phyloP scores from a whole-genome alignment of 2,888 invertebrate species.

The Baccha elongata region DNA sequence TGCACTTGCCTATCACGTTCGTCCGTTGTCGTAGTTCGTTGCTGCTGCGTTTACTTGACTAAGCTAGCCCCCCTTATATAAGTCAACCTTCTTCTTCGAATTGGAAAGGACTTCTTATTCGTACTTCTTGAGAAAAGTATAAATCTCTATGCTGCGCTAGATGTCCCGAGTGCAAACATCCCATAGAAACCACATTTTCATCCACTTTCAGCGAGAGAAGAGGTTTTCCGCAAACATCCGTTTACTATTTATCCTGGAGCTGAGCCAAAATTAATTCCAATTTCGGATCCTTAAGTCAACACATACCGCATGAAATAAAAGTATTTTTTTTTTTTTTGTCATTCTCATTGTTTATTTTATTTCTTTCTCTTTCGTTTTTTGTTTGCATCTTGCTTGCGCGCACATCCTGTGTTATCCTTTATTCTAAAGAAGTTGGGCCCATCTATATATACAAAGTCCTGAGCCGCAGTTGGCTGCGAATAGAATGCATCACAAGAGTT shows the following conservation, averaged over 20 bases:
- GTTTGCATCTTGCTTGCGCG: neutral
- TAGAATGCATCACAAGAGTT: constrained; percentile 67
- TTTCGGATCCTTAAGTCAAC: constrained; percentile 73
- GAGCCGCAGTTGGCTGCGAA: constrained; percentile 55
- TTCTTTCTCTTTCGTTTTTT: neutral
- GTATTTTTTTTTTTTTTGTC: neutral
- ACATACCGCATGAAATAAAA: constrained; percentile 72
- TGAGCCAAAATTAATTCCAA: constrained; percentile 74
- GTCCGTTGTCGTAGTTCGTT: constrained; percentile 11
- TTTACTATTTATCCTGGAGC: constrained; percentile 74
- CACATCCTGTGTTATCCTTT: neutral
- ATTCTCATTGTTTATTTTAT: constrained; percentile 12
- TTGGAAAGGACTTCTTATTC: constrained; percentile 6
- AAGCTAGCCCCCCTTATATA: constrained; percentile 22
- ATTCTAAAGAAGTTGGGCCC: neutral
- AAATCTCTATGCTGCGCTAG: constrained; percentile 55
- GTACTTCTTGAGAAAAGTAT: constrained; percentile 23
- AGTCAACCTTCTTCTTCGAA: constrained; percentile 9
- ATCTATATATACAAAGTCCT: constrained; percentile 26
- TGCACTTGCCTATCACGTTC: constrained; percentile 39
- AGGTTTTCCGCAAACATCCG: constrained; percentile 73
- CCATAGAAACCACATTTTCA: constrained; percentile 66
- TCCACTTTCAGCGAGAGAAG: constrained; percentile 64
- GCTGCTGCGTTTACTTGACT: constrained; percentile 18
- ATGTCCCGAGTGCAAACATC: constrained; percentile 50